A percentile compares a stretch with the other conserved stretches of the same genome.
Conservation (phyloP, 2,888 invertebrate genomes). For the Entomobrya proxima region DNA sequence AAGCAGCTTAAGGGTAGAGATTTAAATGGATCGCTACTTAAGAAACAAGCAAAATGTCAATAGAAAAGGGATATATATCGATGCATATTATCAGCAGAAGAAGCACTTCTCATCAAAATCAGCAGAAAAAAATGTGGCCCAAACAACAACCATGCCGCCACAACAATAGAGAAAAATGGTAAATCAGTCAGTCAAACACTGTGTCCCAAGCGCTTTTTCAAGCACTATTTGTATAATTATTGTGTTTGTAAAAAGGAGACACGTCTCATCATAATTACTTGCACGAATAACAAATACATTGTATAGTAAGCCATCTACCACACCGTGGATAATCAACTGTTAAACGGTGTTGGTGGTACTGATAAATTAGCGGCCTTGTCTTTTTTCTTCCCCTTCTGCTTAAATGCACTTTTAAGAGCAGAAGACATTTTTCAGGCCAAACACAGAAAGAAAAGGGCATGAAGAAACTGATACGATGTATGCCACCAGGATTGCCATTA, state of each 20-base stretch:
- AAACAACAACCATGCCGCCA: conserved; percentile 10
- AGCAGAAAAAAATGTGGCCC: conserved; percentile 2
- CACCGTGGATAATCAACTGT: conserved; percentile 3
- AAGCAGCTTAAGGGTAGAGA: conserved; percentile 61
- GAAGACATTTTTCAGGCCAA: conserved; percentile 6
- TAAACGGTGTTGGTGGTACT: conserved; percentile 17
- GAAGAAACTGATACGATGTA: conserved; percentile 21
- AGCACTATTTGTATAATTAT: conserved; percentile 1
- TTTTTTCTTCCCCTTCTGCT: conserved; percentile 29
- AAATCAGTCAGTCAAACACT: conserved; percentile 53
- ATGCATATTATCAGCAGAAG: conserved; percentile 25
- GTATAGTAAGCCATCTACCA: background rate
- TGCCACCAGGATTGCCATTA: conserved; percentile 27
- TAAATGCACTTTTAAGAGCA: conserved; percentile 59
- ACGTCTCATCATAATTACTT: conserved; percentile 51
- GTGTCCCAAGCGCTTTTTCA: background rate
- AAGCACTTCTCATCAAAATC: conserved; percentile 9
- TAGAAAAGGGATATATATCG: too few species aligned
- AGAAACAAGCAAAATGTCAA: conserved; percentile 49
- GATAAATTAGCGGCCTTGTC: conserved; percentile 12
- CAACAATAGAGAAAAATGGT: conserved; percentile 55
- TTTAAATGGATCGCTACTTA: conserved; percentile 62
- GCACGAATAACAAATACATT: conserved; percentile 51
- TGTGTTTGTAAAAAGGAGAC: conserved; percentile 58
- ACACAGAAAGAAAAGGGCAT: background rate